Conservation (phyloP, 37 sponge, comb jelly and placozoan genomes). For the Axinella damicornis region DNA sequence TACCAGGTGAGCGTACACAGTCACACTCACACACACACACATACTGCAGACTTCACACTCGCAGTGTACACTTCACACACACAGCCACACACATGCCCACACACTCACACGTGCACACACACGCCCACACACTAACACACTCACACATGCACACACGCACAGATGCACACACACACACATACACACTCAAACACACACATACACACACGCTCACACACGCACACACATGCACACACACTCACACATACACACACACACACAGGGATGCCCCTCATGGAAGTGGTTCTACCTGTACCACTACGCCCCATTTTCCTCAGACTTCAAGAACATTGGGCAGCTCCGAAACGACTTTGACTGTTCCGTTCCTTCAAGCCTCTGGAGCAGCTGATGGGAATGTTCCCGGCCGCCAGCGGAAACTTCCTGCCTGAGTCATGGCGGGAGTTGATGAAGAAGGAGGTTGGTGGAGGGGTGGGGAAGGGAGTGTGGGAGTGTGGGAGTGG, state of each 20-base stretch:
- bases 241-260: too few species aligned
- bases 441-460: constrained; percentile 85
- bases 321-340: constrained; percentile 76
- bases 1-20: too few species aligned
- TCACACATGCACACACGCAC: too few species aligned
- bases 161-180: too few species aligned
- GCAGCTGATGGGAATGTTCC: constrained; percentile 99
- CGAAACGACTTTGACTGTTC: constrained; percentile 69
- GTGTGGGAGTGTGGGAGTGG: too few species aligned
- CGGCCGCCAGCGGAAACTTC: too few species aligned
- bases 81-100: not conserved
- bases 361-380: constrained; percentile 94
- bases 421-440: constrained; percentile 88
- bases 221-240: not conserved
- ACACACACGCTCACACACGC: too few species aligned
- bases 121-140: too few species aligned
- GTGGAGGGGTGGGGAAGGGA: not conserved
- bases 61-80: too few species aligned
- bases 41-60: too few species aligned
- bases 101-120: not conserved
- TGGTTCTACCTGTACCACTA: constrained; percentile 99
- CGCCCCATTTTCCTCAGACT: constrained; percentile 99
- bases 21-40: too few species aligned
- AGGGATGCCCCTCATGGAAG: constrained; percentile 99
- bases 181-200: too few species aligned